Base-by-base conservation (phyloP, 2,113 vertebrate species). In the Vulpes vulpes region DNA sequence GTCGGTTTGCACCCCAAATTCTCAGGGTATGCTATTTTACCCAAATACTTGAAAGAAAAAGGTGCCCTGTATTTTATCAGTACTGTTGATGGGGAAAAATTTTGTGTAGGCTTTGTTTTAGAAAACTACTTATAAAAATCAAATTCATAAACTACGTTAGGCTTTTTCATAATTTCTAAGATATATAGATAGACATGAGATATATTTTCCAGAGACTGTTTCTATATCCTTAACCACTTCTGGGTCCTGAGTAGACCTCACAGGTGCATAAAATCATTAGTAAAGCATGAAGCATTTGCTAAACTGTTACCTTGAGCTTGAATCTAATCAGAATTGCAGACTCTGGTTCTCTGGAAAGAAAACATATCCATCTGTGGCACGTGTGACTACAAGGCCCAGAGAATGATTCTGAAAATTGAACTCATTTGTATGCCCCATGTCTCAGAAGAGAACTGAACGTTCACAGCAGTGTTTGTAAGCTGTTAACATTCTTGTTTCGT, bases 1-100 rank as follows among this genome's bases (percentile, higher is more conserved):
- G 97, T 0, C 98, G 97, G 95, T 99, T 98, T 99, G 98, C 98
- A 98, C 98, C 94, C 98, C 89, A 97, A 59, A 97, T 86, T 98
- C 98, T 99, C 98, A 99, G 98, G 98, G 98, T 98, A 98, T 99
- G 97, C 97, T 98, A 85, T 98, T 98, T 98, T 98, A 98, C 98
- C 96, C 82, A 2, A 98, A 97, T 98, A 98, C 98, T 99, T 98
- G 98, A 99, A 99, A 98, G 96, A 93, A 67, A 97, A 97, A 97
- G 97, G 97, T 95, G 96, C 98, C 97, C 97, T 97, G 94, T 97
- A 91, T 98, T 97, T 98, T 97, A 97, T 59, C 43, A 32, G 85
- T 98, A 78, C 97, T 98, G 93, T 97, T 97, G 97, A 97, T 43
- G 95, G 90, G 90, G 92, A 30, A 71, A 96, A 96, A 91, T 93